A percentile compares a stretch with the other conserved stretches of the same genome.
phyloP scores from a whole-genome alignment of 1,140 invertebrate species.

The Drosophila takahashii region DNA sequence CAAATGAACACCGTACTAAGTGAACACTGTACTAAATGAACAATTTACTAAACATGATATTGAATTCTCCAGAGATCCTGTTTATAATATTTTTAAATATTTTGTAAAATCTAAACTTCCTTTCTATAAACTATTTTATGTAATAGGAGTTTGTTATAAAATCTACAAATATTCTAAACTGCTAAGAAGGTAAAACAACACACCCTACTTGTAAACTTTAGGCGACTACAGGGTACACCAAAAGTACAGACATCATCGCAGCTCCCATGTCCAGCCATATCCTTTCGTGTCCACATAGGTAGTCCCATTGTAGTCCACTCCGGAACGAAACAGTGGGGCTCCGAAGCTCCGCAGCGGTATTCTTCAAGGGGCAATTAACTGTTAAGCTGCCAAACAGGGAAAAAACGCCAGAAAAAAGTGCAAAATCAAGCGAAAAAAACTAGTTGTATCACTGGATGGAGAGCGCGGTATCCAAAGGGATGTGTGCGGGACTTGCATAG shows the following conservation, averaged over 20 bases:
- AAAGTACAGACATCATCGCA: constrained; percentile 3
- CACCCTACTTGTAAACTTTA: not conserved
- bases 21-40: no score
- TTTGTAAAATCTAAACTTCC: no score
- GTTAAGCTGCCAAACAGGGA: constrained; percentile 57
- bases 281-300: constrained; percentile 57
- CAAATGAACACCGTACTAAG: no score
- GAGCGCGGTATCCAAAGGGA: constrained; percentile 10
- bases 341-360: constrained; percentile 46
- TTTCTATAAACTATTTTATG: no score
- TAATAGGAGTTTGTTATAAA: no score
- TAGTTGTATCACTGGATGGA: constrained; percentile 39
- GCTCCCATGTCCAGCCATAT: constrained; percentile 39
- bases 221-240: constrained; percentile 2
- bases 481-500: constrained; percentile 61
- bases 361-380: constrained; percentile 82
- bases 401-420: constrained; percentile 45
- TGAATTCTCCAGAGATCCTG: no score
- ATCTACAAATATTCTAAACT: no score
- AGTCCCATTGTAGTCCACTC: constrained; percentile 31
- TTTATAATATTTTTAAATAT: no score
- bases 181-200: not conserved
- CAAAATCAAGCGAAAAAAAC: constrained; percentile 59
- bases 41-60: no score
- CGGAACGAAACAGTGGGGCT: not conserved